Percentiles rank a stretch among this genome's conserved stretches.
Evolutionary conservation across 2,113 vertebrate species (phyloP).

Genomic region (Brachyistius frenatus): DNA sequence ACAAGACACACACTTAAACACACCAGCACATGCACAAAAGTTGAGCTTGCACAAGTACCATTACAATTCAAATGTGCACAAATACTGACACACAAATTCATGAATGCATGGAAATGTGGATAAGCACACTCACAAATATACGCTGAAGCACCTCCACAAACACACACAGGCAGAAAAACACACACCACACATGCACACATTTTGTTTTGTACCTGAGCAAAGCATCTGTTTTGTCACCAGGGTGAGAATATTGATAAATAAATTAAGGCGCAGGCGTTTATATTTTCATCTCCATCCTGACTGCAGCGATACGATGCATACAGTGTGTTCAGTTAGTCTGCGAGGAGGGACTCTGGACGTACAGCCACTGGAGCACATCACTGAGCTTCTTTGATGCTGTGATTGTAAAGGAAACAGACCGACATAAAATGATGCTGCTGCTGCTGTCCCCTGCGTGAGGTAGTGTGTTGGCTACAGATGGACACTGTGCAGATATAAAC

Average conservation of each 20-base stretch:
- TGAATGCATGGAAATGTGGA: too few species aligned
- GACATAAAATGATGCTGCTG: not conserved
- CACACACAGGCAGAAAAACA: not conserved
- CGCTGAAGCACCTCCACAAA: not conserved
- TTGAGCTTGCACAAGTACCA: not conserved
- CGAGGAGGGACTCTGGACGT: not conserved
- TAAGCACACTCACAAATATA: not conserved
- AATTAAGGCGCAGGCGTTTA: constrained; percentile 51
- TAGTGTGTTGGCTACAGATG: not conserved
- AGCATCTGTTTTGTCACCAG: constrained; percentile 49
- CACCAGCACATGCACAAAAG: not conserved
- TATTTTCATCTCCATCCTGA: constrained; percentile 45
- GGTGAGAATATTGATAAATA: constrained; percentile 63
- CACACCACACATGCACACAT: not conserved
- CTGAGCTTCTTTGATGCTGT: constrained; percentile 29
- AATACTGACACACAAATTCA: not conserved
- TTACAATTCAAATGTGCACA: not conserved
- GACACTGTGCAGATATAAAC: not conserved
- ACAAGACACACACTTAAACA: not conserved
- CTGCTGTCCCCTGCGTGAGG: not conserved
- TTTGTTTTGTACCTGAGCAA: constrained; percentile 45
- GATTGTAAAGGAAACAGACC: constrained; percentile 27
- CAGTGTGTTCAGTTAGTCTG: constrained; percentile 15
- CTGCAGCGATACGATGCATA: constrained; percentile 37
- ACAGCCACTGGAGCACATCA: constrained; percentile 24